Conservation (phyloP, 2,797 vertebrate species). For the Melanotaenia boesemani region DNA sequence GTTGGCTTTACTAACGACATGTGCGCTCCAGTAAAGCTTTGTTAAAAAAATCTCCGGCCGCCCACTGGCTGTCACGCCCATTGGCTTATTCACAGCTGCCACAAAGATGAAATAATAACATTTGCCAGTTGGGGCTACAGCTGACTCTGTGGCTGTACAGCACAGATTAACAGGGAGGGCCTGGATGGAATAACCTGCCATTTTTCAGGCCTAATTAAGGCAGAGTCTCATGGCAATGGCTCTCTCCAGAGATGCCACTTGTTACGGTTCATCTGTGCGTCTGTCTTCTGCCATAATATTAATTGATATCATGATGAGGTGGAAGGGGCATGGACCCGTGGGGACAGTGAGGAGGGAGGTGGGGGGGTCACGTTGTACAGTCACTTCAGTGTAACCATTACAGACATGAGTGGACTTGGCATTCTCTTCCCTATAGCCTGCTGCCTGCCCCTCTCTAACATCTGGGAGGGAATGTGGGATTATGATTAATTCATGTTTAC, state of each 20-base stretch:
- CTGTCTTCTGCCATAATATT: slow-evolving; percentile 82
- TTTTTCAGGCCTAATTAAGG: slow-evolving; percentile 83
- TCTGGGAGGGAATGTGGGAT: slow-evolving; percentile 11
- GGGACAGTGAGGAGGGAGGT: slow-evolving; percentile 15
- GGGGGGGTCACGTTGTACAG: slow-evolving; percentile 57
- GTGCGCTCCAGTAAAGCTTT: slow-evolving; percentile 55
- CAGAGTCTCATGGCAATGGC: slow-evolving; percentile 60
- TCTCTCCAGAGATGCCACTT: slow-evolving; percentile 77
- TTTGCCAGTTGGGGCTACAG: slow-evolving; percentile 63
- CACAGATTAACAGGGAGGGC: slow-evolving; percentile 72
- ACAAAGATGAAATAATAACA: slow-evolving; percentile 77
- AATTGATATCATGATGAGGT: slow-evolving; percentile 82
- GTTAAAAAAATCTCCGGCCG: slow-evolving; percentile 44
- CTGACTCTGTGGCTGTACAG: slow-evolving; percentile 58
- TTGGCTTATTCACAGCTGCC: slow-evolving; percentile 59
- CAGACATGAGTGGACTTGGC: slow-evolving; percentile 73
- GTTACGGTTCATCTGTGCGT: slow-evolving; percentile 78
- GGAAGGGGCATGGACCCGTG: slow-evolving; percentile 44
- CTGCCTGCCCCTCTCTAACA: slow-evolving; percentile 35
- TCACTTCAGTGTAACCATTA: slow-evolving; percentile 75
- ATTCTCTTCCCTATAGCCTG: slow-evolving; percentile 59
- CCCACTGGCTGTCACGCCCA: slow-evolving; percentile 69
- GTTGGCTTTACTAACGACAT: slow-evolving; percentile 32
- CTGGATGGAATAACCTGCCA: slow-evolving; percentile 76
- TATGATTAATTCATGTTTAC: neutral